These are phyloP conservation scores for Crypturellus tataupa DNA, from an alignment of 2,797 vertebrate genomes.

Conservation along the genomic window DNA sequence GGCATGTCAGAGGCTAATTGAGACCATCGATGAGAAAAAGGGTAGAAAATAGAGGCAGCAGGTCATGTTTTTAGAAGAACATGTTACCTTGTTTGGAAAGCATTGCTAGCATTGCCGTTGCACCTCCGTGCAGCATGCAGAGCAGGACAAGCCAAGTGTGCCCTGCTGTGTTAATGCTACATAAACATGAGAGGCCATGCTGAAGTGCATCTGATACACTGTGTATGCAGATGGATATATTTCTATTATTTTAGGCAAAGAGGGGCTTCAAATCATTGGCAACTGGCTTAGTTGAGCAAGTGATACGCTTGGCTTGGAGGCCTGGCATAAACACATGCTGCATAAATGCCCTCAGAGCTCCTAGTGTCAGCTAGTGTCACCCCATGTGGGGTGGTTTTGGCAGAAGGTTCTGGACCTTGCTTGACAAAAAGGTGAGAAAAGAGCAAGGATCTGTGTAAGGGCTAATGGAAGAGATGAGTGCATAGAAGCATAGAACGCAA, in stretches of 20 bases:
- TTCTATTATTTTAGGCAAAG: conserved; percentile 1
- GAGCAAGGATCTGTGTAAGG: not conserved
- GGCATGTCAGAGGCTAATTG: conserved; percentile 54
- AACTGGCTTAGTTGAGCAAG: conserved; percentile 7
- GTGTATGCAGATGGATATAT: not conserved
- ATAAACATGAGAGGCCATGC: not conserved
- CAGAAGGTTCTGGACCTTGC: not conserved
- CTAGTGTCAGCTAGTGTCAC: not conserved
- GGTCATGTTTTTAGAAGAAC: conserved; percentile 32
- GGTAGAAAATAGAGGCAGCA: conserved; percentile 15
- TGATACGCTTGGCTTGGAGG: not conserved
- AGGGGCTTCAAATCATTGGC: not conserved
- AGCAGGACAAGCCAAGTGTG: not conserved
- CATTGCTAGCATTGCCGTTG: not conserved
- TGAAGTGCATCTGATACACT: not conserved
- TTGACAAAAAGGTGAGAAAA: not conserved
- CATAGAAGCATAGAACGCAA: not conserved
- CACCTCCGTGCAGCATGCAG: not conserved
- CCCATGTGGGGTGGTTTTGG: not conserved
- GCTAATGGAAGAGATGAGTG: not conserved
- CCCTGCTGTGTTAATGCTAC: not conserved
- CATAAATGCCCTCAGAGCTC: not conserved
- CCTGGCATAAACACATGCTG: not conserved
- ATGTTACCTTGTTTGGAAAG: conserved; percentile 38
- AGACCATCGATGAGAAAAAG: conserved; percentile 47